Evolutionary conservation across 2,113 vertebrate species (phyloP), one percentile per base, ranked within the genome.

Genomic region (Fulica atra): DNA sequence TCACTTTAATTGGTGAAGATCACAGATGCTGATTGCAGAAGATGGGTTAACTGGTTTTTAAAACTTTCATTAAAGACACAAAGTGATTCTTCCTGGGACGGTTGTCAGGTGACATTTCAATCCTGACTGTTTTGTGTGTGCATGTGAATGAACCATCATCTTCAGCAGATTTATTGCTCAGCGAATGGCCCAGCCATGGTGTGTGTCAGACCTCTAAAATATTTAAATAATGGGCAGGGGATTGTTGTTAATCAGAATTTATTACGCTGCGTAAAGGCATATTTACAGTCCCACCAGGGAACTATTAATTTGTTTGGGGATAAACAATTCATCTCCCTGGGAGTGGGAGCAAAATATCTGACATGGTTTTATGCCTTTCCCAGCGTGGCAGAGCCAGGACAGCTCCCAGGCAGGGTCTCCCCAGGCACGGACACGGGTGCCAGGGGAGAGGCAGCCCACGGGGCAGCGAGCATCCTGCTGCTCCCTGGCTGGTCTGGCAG

Each of bases 211-310:
- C 82, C 88, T 85, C 80, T 90, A 92, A 92, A 91, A 92, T 87
- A 95, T 80, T 71, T 57, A 79, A 94, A 89, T 95, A 94, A 95
- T 10, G 25, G 90, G 88, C 35, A 92, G 81, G 59, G 81, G 65
- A 93, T 91, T 89, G 92, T 35, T 93, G 95, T 76, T 96, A 94
- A 96, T 96, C 44, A 0, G 95, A 93, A 96, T 96, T 96, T 96
- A 96, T 92, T 91, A 92, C 3, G 5, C 92, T 69, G 57, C 92
- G 91, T 93, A 96, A 96, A 96, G 81, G 70, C 72, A 80, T 89
- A 92, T 96, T 96, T 97, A 96, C 95, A 92, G 96, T 93, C 95
- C 91, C 96, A 94, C 92, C 92, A 96, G 94, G 96, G 89, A 86
- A 89, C 86, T 17, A 92, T 96, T 97, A 79, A 97, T 96, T 96